Evolutionary conservation across 2,888 invertebrate species (phyloP).

Genomic region (Lottia gigantea): DNA sequence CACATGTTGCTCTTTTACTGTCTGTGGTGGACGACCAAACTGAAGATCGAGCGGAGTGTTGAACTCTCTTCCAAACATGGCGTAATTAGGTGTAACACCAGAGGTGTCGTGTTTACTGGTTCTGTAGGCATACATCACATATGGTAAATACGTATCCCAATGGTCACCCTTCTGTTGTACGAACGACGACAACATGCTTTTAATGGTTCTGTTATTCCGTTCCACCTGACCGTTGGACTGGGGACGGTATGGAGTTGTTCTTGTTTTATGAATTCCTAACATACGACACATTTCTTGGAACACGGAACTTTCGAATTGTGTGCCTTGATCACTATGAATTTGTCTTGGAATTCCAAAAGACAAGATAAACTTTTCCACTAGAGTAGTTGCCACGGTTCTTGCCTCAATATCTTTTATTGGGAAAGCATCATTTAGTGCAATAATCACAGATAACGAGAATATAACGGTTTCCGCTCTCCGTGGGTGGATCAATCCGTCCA

Average conservation of each 20-base stretch:
- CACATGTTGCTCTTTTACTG: too few relatives aligned
- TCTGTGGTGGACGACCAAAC: too few relatives aligned
- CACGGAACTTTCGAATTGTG: neutral
- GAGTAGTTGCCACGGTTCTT: conserved; percentile 26
- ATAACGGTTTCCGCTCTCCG: conserved; percentile 28
- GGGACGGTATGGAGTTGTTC: neutral
- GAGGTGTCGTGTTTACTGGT: too few relatives aligned
- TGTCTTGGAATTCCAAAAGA: conserved; percentile 2
- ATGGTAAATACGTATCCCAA: neutral
- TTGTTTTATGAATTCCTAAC: neutral
- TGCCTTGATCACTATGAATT: conserved; percentile 1
- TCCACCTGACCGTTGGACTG: neutral
- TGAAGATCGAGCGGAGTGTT: too few relatives aligned
- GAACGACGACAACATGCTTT: neutral
- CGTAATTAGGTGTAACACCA: too few relatives aligned
- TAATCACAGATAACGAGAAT: conserved; percentile 31
- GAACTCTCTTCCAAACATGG: too few relatives aligned
- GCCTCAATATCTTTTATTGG: conserved; percentile 31
- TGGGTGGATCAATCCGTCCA: conserved; percentile 26
- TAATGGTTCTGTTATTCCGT: neutral
- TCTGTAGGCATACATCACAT: too few relatives aligned
- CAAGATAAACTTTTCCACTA: conserved; percentile 24
- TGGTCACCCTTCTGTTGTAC: conserved; percentile 2
- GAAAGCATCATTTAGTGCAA: conserved; percentile 32
- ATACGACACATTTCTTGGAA: conserved; percentile 5